phyloP scores from a whole-genome alignment of 2,113 vertebrate species.

The Pseudopodoces humilis region DNA sequence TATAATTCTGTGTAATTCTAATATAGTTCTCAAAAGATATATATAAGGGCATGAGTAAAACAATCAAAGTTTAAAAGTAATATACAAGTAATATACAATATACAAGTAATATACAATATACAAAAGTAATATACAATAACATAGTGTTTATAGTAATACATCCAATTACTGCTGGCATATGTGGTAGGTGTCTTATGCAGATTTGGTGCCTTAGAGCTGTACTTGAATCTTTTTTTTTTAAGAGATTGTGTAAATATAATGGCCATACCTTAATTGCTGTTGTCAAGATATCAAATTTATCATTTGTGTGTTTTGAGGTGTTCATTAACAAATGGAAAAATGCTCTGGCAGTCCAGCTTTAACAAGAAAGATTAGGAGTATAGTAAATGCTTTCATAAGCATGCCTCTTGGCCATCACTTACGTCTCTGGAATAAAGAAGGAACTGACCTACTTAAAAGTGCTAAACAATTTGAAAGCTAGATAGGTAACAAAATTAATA shows the following conservation, averaged over 20 bases:
- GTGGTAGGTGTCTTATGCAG: background rate
- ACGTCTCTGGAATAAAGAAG: background rate
- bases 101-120: too few species aligned
- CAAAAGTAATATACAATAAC: slow-evolving; percentile 44
- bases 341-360: background rate
- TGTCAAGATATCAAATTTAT: slow-evolving; percentile 70
- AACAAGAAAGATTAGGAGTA: background rate
- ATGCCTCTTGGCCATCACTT: background rate
- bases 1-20: background rate
- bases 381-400: background rate
- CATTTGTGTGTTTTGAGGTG: slow-evolving; percentile 38
- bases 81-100: too few species aligned
- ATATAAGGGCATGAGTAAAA: background rate
- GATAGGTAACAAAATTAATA: background rate
- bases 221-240: slow-evolving; percentile 20
- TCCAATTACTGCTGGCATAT: background rate
- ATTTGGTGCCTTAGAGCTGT: background rate
- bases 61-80: slow-evolving; percentile 63
- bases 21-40: background rate
- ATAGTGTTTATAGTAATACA: slow-evolving; percentile 19
- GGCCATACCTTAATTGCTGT: slow-evolving; percentile 72
- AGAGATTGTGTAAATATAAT: slow-evolving; percentile 52
- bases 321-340: slow-evolving; percentile 35
- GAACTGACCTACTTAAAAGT: background rate
- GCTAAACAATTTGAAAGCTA: background rate